A percentile compares a stretch with the other conserved stretches of the same genome.
These are phyloP conservation scores for Scomber scombrus DNA, from an alignment of 2,113 vertebrate species.

Conservation along the genomic window DNA sequence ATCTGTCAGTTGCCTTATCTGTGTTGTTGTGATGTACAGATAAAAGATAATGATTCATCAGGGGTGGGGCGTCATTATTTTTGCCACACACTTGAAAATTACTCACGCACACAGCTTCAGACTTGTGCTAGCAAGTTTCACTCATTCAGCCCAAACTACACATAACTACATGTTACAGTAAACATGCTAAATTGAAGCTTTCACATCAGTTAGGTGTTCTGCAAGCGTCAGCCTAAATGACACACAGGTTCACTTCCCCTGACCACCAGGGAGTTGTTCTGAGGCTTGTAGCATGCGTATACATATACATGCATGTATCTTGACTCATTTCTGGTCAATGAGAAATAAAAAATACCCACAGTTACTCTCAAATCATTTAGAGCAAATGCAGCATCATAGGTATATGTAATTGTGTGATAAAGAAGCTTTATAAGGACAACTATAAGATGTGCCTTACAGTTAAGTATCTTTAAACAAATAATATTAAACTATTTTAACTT, in stretches of 20 bases:
- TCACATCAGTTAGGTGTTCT: slow-evolving; percentile 15
- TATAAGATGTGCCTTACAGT: too few relatives aligned
- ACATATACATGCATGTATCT: not conserved
- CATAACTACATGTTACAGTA: slow-evolving; percentile 32
- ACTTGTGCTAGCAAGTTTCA: slow-evolving; percentile 72
- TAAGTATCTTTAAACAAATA: too few relatives aligned
- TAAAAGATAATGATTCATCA: slow-evolving; percentile 48
- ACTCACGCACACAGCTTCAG: slow-evolving; percentile 45
- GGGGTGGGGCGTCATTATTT: slow-evolving; percentile 42
- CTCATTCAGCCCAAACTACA: slow-evolving; percentile 28
- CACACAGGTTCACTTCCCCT: not conserved
- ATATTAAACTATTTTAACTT: not conserved
- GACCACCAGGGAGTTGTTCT: not conserved
- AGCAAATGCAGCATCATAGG: not conserved
- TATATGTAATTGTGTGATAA: not conserved
- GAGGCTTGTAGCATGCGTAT: not conserved
- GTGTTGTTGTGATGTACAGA: slow-evolving; percentile 39
- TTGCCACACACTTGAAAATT: slow-evolving; percentile 39
- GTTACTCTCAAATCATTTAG: not conserved
- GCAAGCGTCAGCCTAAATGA: slow-evolving; percentile 7
- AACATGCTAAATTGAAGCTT: slow-evolving; percentile 34
- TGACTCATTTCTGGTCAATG: not conserved
- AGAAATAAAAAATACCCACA: not conserved
- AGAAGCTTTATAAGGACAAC: not conserved
- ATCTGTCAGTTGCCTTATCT: slow-evolving; percentile 26